Base-by-base conservation (phyloP, 2,888 invertebrate species). In the Himalopsyche kuldschensis region DNA sequence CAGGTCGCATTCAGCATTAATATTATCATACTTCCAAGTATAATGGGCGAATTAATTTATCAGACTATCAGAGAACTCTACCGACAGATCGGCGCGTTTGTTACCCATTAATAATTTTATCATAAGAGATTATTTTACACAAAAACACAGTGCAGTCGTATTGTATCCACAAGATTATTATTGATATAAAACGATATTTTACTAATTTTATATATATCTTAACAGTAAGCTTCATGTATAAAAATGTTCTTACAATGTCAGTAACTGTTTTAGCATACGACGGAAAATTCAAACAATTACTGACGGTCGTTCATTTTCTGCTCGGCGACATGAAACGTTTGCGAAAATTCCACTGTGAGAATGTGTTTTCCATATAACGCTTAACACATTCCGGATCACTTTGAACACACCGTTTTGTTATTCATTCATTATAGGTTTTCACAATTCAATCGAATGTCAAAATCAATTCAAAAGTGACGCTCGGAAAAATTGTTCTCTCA, bases 191-290 rank as follows among this genome's bases (percentile, higher is more conserved):
- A 83, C 79, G 47, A 75, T 75, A 84, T 48, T 84, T 84, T 47
- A 46, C 31, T 46, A 63, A 48, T 32, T 79, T 79, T 76, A 80
- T 76, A 81, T 69, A 79, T 84, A 82, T 69, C 82, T 84, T 84
- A 84, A 79, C 30, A 20, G 79, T 82, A 82, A 41, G 41, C 41
- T 82, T 84, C 79, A 75, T 79, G 81, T 85, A 85, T 83, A 85
- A 85, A 85, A 85, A 83, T 83, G 81, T 82, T 79, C 84, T 84
- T 82, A 82, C 41, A 32, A 75, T 63, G 75, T 82, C 82, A 78
- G 82, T 48, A 82, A 78, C 63, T 41, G 30, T 27, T 69, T 78
- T 78, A 82, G 77, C 31, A 82, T 41, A 32, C 31, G 69, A 80
- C 75, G 55, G 48, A 55, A 77, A 75, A 55, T 15, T 27, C 69